Base-by-base conservation (phyloP, 1,140 invertebrate genomes). In the Listronotus bonariensis region DNA sequence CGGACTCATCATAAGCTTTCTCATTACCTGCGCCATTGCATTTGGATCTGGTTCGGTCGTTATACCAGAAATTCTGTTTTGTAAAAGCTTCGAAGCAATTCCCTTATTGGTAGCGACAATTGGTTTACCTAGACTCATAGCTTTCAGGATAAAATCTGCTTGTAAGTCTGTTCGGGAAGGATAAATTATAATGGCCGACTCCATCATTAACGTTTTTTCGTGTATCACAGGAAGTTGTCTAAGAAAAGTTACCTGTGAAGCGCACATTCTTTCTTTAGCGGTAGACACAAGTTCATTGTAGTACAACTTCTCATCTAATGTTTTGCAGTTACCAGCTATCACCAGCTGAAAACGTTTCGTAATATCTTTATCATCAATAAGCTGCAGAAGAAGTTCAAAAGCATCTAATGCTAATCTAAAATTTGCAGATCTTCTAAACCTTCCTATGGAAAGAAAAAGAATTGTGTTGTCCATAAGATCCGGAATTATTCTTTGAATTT, bases 151-250 rank as follows among this genome's bases (percentile, higher is more conserved):
- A 43, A 70, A 70, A 20, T 75, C 72, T 4, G 73, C 68, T 45
- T 71, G 72, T 34, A 72, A 42, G 43, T 77, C 74, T 31, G 76
- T 57, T 55, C 68, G 72, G 3, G 69, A 60, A n/a, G 73, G 69
- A 43, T 73, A 53, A 18, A 77, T 55, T 17, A 74, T 67, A 8
- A 73, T 62, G 3, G 69, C 63, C 7, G 66, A 66, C 51, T 72
- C 70, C 38, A 69, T 62, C 1, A 77, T 71, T 6, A 77, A 53
- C n/a, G 73, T 76, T 58, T 76, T 76, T 40, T 73, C 70, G 51
- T 76, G 70, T 7, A 73, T 53, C 1, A 65, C 70, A 1, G 74
- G 73, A 7, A 77, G 46, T 46, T 74, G 68, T 26, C 63, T 70
- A 14, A 77, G 54, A 46, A 77, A 70, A 4, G 74, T 75, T 0